Evolutionary conservation across 2,888 invertebrate species (phyloP).

Genomic region (Apodemia duryi): DNA sequence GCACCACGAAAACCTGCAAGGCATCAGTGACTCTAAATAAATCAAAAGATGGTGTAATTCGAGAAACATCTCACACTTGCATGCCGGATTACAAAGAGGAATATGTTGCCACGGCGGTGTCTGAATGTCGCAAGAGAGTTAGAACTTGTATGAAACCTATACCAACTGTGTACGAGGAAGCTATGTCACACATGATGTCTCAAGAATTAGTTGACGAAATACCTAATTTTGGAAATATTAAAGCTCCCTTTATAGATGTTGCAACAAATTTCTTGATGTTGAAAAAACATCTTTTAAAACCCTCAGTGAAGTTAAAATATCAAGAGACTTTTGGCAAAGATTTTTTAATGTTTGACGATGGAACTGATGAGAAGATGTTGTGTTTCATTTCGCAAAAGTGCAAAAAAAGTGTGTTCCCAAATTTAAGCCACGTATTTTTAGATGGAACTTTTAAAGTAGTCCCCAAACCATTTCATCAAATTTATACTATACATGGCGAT

Average conservation of each 20-base stretch:
- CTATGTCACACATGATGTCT: background rate
- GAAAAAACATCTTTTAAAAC: too few relatives aligned
- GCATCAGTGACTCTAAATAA: background rate
- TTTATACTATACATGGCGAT: too few relatives aligned
- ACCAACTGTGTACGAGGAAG: background rate
- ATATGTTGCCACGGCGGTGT: slow-evolving; percentile 5
- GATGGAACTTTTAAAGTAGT: too few relatives aligned
- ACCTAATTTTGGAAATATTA: background rate
- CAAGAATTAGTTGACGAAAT: slow-evolving; percentile 7
- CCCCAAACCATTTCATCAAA: too few relatives aligned
- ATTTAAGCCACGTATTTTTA: too few relatives aligned
- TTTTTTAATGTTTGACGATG: too few relatives aligned
- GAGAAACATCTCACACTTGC: slow-evolving; percentile 4
- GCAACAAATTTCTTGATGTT: slow-evolving; percentile 6
- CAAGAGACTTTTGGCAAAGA: too few relatives aligned
- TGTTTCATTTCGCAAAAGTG: too few relatives aligned
- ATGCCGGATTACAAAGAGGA: background rate
- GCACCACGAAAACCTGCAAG: too few relatives aligned
- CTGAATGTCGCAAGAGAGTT: slow-evolving; percentile 5
- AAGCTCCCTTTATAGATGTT: slow-evolving; percentile 6
- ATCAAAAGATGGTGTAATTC: background rate
- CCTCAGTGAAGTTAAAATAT: too few relatives aligned
- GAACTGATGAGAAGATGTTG: too few relatives aligned
- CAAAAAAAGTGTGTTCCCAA: too few relatives aligned
- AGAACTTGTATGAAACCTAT: slow-evolving; percentile 5